These are phyloP conservation scores for Darevskia nairensis DNA, from an alignment of 2,797 vertebrate genomes.

Conservation along the genomic window DNA sequence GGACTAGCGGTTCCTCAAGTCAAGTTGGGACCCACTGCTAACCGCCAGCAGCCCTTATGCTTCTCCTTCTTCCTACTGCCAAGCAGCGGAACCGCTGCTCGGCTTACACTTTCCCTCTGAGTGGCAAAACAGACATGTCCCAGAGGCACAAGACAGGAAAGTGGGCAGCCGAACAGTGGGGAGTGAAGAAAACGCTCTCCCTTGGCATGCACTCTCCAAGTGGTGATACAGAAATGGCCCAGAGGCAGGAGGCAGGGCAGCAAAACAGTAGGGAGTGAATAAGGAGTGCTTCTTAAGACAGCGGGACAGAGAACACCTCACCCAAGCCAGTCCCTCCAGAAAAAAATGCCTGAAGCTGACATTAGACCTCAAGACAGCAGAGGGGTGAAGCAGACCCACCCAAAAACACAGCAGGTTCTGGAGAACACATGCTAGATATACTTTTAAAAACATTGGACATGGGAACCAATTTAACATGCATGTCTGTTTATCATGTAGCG, in stretches of 20 bases:
- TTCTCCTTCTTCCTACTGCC: no score
- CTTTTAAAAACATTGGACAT: neutral
- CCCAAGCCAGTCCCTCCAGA: no score
- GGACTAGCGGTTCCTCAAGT: no score
- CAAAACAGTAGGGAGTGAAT: neutral
- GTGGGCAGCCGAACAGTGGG: neutral
- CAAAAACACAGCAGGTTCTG: no score
- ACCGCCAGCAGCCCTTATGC: no score
- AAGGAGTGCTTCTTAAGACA: neutral
- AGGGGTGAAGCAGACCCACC: no score
- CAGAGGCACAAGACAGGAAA: no score
- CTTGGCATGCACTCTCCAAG: neutral
- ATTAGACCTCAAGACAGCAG: no score
- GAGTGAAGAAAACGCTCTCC: neutral
- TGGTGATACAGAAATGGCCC: neutral
- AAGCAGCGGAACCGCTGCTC: neutral
- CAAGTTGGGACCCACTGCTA: no score
- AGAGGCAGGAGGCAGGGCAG: neutral
- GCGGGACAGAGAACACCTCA: neutral
- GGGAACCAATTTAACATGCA: neutral
- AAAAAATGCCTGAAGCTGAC: no score
- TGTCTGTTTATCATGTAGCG: neutral
- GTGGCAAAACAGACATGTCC: no score
- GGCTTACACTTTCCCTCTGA: neutral
- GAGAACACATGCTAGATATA: no score